Base-by-base conservation (phyloP, 1,140 invertebrate species). In the Bombyx mandarina region DNA sequence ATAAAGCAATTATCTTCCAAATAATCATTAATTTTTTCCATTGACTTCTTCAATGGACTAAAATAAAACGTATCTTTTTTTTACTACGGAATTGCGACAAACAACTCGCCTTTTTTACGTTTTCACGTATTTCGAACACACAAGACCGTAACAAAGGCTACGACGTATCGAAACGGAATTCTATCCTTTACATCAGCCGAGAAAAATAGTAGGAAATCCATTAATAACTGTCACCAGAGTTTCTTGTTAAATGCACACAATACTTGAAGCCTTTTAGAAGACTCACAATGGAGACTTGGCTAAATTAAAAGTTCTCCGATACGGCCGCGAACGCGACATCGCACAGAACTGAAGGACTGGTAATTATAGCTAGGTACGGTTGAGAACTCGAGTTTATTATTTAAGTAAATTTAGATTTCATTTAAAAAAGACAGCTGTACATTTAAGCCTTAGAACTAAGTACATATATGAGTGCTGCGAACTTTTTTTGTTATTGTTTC, bases 281-380 rank as follows among this genome's bases (percentile, higher is more conserved):
- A 77, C 77, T 78, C 73, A 86, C 83, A 86, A 86, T 77, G 69
- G 82, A 71, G 77, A 77, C 81, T 83, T 86, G 81, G 83, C 83
- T 86, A 86, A 86, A 86, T 86, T 86, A 86, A 86, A 86, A 86
- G 68, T 86, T 86, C 83, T 86, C 83, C 81, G 83, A 86, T 86
- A 82, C 69, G 67, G 66, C 66, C 69, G 62, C 65, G 72, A 71
- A 72, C 78, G 77, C 79, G 81, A 86, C 82, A 86, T 80, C 82
- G 82, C 82, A 80, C 77, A 79, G 75, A 83, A 80, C 77, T 75
- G 70, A 75, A 75, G 65, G 72, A 78, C 76, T 69, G 66, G 75
- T 82, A 84, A 86, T 86, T 86, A 84, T 84, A 79, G 76, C 75
- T 59, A 50, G 67, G 26, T 35, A 35, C 26, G 26, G 26, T 35